Conservation (phyloP, 2,113 vertebrate species). For the Atrichornis clamosus region DNA sequence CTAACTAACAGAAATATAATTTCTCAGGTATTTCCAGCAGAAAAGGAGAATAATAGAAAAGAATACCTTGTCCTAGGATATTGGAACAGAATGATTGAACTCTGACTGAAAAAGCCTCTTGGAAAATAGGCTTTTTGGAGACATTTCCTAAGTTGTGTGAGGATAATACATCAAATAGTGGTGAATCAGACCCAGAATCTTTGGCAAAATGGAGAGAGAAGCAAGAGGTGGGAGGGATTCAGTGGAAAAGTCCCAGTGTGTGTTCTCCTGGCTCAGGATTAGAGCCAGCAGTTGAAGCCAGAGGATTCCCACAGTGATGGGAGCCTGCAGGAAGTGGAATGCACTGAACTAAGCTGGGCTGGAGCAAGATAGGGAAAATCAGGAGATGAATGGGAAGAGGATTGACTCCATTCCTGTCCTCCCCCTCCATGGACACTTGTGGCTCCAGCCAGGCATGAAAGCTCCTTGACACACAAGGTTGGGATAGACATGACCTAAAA, state of each 20-base stretch:
- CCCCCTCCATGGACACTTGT: background rate
- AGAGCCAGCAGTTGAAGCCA: background rate
- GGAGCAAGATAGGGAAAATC: background rate
- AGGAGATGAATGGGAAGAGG: background rate
- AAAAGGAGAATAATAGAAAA: background rate
- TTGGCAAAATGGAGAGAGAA: background rate
- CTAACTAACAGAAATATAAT: background rate
- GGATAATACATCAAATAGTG: background rate
- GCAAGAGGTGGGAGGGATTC: background rate
- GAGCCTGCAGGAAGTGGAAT: background rate
- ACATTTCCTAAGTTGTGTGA: background rate
- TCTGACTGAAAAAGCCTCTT: background rate
- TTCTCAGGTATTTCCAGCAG: background rate
- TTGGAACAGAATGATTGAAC: background rate
- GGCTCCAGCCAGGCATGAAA: background rate
- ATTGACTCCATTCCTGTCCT: background rate
- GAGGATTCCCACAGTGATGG: background rate
- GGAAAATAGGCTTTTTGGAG: background rate
- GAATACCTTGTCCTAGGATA: too few relatives aligned
- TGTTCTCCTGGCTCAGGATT: background rate
- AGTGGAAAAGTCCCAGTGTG: background rate
- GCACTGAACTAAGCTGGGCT: background rate
- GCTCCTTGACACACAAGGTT: background rate
- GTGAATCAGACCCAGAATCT: background rate
- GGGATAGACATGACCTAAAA: background rate